phyloP scores from a whole-genome alignment of 1,140 invertebrate species.

The Macrobrachium rosenbergii region DNA sequence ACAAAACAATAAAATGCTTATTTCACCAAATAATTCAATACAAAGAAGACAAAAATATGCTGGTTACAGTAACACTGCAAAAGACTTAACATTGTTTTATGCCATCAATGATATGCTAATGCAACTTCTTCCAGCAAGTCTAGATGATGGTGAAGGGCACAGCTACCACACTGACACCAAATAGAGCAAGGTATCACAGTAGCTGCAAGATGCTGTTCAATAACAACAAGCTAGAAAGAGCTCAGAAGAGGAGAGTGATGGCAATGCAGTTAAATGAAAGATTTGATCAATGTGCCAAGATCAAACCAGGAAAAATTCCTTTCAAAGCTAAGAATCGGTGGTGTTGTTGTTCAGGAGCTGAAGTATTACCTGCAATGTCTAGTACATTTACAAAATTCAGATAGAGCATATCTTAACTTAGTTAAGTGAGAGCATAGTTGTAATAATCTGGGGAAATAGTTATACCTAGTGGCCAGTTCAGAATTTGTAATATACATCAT shows the following conservation, averaged over 20 bases:
- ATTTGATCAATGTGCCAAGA: neutral
- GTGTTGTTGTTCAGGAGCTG: neutral
- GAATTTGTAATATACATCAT: neutral
- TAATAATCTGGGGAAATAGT: too few species aligned
- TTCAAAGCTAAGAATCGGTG: neutral
- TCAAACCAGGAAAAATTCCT: neutral
- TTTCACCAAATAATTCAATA: too few species aligned
- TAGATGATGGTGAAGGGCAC: neutral
- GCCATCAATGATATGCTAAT: too few species aligned
- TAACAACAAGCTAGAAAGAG: neutral
- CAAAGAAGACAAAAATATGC: too few species aligned
- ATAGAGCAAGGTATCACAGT: conserved; percentile 1
- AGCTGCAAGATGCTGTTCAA: neutral
- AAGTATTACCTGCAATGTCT: neutral
- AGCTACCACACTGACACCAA: neutral
- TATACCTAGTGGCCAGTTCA: neutral
- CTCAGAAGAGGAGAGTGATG: neutral
- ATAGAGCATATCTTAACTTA: neutral
- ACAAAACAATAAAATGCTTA: too few species aligned
- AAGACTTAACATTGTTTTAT: too few species aligned
- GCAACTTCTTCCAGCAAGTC: neutral
- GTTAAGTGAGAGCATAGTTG: too few species aligned
- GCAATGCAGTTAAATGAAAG: neutral
- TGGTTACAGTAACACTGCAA: too few species aligned
- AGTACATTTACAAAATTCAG: neutral